Conservation (phyloP, 2,797 vertebrate genomes). For the Rhinoraja longicauda region DNA sequence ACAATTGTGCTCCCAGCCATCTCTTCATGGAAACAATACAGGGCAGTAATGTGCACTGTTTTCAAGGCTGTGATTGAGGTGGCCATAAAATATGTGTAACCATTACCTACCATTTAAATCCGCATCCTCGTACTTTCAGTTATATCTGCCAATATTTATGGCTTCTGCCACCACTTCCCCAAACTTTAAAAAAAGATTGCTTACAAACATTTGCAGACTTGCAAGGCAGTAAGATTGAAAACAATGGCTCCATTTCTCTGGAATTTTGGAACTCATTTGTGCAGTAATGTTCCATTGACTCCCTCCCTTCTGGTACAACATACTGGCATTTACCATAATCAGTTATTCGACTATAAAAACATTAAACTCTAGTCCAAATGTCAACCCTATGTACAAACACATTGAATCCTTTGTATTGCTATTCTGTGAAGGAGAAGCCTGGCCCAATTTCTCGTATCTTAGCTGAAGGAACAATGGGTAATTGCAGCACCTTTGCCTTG, state of each 20-base stretch:
- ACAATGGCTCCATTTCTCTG: neutral
- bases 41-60: neutral
- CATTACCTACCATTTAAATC: neutral
- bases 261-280: neutral
- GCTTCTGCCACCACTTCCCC: neutral
- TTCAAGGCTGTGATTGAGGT: neutral
- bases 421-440: neutral
- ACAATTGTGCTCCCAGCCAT: neutral
- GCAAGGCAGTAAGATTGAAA: neutral
- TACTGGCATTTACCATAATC: neutral
- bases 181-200: too few species aligned
- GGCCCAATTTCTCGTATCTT: neutral
- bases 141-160: neutral
- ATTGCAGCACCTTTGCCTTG: neutral
- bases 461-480: too few species aligned
- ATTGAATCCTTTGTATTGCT: neutral
- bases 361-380: neutral
- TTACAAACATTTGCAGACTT: neutral
- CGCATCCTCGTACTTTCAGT: neutral
- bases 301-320: neutral
- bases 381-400: neutral
- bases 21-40: neutral
- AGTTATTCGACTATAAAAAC: neutral
- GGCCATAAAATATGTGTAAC: neutral
- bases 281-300: neutral